Evolutionary conservation across 2,888 invertebrate genomes (phyloP).

Genomic region (Habrosyne pyritoides): DNA sequence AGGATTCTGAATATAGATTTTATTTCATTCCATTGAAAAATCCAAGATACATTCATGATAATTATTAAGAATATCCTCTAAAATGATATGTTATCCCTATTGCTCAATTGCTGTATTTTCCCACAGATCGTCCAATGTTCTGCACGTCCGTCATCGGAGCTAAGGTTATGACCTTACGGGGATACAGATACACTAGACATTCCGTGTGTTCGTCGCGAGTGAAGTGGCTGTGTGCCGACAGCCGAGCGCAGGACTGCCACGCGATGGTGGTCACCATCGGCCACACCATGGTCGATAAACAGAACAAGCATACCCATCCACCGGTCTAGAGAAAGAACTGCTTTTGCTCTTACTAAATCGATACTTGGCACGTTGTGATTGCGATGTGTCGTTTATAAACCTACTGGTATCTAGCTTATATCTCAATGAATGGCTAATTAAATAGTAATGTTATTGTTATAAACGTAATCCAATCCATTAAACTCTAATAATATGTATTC

Average conservation of each 20-base stretch:
- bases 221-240: constrained; percentile 72
- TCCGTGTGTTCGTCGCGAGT: constrained; percentile 75
- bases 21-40: no score
- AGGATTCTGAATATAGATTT: no score
- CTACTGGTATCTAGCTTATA: no score
- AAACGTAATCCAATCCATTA: no score
- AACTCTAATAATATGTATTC: no score
- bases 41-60: no score
- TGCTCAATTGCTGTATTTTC: background rate
- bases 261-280: constrained; percentile 75
- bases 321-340: constrained; percentile 37
- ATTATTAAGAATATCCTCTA: background rate
- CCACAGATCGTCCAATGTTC: constrained; percentile 65
- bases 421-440: no score
- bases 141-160: constrained; percentile 70
- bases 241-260: constrained; percentile 62
- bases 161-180: constrained; percentile 68
- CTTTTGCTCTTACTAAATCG: no score
- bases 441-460: no score
- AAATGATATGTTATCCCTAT: no score
- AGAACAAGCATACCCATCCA: constrained; percentile 70
- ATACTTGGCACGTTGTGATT: no score
- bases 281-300: constrained; percentile 63
- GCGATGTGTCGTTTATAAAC: no score
- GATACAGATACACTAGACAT: constrained; percentile 71